phyloP scores from a whole-genome alignment of 2,888 invertebrate species.

The Brachypalpus laphriformis region DNA sequence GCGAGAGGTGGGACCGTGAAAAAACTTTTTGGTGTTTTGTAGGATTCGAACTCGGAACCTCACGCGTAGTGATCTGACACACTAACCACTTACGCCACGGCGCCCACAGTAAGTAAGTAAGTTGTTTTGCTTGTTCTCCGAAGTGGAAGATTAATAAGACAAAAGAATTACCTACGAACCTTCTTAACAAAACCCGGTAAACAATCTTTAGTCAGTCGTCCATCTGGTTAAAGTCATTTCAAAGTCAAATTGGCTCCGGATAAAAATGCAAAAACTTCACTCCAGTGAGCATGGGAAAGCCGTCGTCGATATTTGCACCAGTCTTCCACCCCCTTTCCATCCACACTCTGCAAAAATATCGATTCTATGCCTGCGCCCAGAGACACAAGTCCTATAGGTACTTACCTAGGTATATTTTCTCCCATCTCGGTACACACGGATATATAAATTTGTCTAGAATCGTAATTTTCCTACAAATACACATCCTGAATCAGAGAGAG shows the following conservation, averaged over 20 bases:
- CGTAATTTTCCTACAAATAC: constrained; percentile 35
- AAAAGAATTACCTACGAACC: no score
- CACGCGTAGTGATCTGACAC: no score
- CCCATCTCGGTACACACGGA: neutral
- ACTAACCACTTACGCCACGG: no score
- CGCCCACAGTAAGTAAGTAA: no score
- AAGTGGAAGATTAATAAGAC: no score
- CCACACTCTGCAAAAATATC: constrained; percentile 24
- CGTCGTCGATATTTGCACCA: neutral
- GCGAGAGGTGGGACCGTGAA: no score
- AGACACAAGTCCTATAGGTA: neutral
- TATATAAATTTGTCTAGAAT: constrained; percentile 9
- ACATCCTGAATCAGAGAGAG: constrained; percentile 22
- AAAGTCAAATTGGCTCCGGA: constrained; percentile 31
- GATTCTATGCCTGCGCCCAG: constrained; percentile 31
- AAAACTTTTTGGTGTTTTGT: no score
- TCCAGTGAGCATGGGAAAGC: no score
- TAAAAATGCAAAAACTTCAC: neutral
- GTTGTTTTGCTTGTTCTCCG: no score
- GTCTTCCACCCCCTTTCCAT: neutral
- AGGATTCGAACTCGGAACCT: no score
- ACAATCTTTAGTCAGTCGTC: neutral
- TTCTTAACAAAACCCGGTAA: no score
- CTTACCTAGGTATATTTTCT: neutral
- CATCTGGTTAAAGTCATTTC: constrained; percentile 48